phyloP scores from a whole-genome alignment of 1,140 invertebrate species.

The Brachionus plicatilis region DNA sequence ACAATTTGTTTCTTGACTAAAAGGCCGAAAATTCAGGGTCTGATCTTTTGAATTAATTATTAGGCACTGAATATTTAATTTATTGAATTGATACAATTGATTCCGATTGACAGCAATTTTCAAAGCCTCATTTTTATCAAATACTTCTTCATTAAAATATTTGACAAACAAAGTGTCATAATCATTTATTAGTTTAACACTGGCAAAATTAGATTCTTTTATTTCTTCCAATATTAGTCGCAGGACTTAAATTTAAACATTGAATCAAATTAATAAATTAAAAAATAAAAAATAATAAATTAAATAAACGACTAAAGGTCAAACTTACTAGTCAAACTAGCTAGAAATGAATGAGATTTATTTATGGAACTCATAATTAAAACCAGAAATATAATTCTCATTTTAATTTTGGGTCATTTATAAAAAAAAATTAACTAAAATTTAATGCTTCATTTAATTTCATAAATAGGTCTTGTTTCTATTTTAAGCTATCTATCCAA shows the following conservation, averaged over 20 bases:
- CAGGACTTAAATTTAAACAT: background rate
- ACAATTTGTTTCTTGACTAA: background rate
- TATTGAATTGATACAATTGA: background rate
- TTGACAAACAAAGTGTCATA: background rate
- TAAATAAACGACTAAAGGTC: background rate
- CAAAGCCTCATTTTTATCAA: background rate
- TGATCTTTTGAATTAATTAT: background rate
- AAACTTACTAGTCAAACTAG: background rate
- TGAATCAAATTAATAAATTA: background rate
- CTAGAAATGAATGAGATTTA: background rate
- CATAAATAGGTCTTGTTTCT: too few relatives aligned
- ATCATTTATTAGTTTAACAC: background rate
- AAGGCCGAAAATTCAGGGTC: background rate
- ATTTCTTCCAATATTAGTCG: background rate
- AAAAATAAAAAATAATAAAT: too few relatives aligned
- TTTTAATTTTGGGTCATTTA: background rate
- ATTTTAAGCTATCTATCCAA: too few relatives aligned
- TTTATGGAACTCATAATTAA: background rate
- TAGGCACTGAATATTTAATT: background rate
- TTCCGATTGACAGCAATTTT: background rate
- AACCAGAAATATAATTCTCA: background rate
- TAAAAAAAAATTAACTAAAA: too few relatives aligned
- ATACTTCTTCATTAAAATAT: background rate
- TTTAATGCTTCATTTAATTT: too few relatives aligned
- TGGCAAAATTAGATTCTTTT: background rate